These are phyloP conservation scores for Anastrepha obliqua DNA, from an alignment of 1,140 invertebrate species.

Conservation along the genomic window DNA sequence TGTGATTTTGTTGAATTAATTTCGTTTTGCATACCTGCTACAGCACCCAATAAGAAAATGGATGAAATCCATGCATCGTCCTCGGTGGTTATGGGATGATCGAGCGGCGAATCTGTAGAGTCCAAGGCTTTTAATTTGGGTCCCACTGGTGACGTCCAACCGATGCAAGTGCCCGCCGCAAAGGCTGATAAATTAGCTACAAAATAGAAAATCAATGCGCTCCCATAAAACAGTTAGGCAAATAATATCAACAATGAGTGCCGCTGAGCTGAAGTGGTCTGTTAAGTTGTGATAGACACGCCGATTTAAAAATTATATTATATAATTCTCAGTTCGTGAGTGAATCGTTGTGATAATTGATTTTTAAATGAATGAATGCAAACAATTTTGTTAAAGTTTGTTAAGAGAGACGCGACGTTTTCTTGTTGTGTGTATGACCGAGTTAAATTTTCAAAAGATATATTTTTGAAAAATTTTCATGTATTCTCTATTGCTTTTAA, in stretches of 20 bases:
- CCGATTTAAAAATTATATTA: no score
- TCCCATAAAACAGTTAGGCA: neutral
- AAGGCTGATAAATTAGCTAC: constrained; percentile 82
- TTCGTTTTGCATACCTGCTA: constrained; percentile 78
- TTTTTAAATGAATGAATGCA: no score
- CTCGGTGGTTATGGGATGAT: constrained; percentile 67
- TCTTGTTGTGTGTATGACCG: no score
- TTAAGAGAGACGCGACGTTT: no score
- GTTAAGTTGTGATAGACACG: neutral
- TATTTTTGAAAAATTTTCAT: no score
- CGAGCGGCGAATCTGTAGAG: constrained; percentile 75
- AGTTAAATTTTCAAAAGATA: no score
- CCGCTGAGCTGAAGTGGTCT: neutral
- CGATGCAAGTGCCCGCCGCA: constrained; percentile 80
- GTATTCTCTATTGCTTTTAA: neutral
- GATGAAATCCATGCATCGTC: constrained; percentile 89
- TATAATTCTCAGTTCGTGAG: no score
- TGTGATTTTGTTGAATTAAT: constrained; percentile 16
- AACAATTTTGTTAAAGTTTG: no score
- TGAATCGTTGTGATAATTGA: no score
- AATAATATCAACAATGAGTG: neutral
- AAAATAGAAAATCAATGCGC: constrained; percentile 13
- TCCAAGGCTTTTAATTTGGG: constrained; percentile 76
- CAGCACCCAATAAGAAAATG: constrained; percentile 85
- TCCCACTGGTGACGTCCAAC: constrained; percentile 85